Percentiles rank a stretch among this genome's conserved stretches.
Evolutionary conservation across 2,888 invertebrate species (phyloP).

Genomic region (Melieria picta): DNA sequence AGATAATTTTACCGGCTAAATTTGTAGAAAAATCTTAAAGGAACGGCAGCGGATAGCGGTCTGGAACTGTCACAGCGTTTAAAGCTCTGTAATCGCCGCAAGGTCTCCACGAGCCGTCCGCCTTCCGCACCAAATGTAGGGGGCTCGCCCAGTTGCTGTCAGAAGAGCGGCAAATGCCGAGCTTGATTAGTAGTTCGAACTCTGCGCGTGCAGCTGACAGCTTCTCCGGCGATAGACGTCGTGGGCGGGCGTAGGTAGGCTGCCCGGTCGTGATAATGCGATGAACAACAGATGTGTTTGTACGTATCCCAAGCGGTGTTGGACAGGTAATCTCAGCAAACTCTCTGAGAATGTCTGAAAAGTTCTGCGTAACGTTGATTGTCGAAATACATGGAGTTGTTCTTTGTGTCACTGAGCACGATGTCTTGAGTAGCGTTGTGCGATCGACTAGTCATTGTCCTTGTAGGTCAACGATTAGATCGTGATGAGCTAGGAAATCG

Average conservation of each 20-base stretch:
- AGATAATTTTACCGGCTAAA: conserved; percentile 20
- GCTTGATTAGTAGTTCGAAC: conserved; percentile 18
- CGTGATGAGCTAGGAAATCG: no score
- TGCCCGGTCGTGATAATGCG: conserved; percentile 24
- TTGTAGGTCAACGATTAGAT: no score
- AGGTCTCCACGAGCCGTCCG: conserved; percentile 34
- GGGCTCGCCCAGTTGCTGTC: no score
- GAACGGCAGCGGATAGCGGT: conserved; percentile 27
- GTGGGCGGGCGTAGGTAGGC: conserved; percentile 33
- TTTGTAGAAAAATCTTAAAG: conserved; percentile 24
- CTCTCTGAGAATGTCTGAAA: not conserved
- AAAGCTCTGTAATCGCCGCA: conserved; percentile 40
- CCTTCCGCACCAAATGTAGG: conserved; percentile 50
- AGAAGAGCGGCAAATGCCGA: conserved; percentile 51
- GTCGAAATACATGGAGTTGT: not conserved
- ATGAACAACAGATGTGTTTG: not conserved
- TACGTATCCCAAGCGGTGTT: not conserved
- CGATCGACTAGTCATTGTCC: not conserved
- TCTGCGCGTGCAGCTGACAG: conserved; percentile 41
- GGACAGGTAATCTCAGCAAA: not conserved
- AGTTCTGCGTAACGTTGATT: not conserved
- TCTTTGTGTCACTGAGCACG: not conserved
- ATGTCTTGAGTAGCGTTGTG: not conserved
- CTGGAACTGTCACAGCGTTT: conserved; percentile 28
- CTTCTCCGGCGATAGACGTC: conserved; percentile 52